Conservation (phyloP, 2,888 invertebrate species). For the Osmoderma eremita region DNA sequence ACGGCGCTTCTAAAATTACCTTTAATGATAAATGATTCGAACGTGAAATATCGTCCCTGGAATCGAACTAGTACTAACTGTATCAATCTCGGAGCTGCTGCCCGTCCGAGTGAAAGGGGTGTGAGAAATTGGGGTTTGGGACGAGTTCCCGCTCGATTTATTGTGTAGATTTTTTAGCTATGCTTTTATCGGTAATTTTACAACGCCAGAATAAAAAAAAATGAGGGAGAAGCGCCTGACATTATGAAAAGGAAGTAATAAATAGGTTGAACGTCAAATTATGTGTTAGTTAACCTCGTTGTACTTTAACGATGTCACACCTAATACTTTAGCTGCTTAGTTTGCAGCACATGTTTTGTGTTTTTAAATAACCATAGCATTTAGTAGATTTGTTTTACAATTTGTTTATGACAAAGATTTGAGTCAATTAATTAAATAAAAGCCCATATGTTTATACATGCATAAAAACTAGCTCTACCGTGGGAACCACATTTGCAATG, state of each 20-base stretch:
- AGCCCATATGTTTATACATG: no score
- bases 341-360: no score
- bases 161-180: constrained; percentile 26
- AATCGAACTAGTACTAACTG: constrained; percentile 18
- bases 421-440: no score
- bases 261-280: constrained; percentile 5
- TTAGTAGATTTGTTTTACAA: no score
- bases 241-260: neutral
- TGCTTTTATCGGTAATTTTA: constrained; percentile 18
- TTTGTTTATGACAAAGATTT: no score
- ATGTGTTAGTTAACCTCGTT: no score
- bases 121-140: neutral
- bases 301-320: no score
- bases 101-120: neutral
- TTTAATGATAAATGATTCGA: constrained; percentile 36
- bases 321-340: no score
- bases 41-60: constrained; percentile 34
- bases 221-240: no score
- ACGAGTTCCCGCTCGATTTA: constrained; percentile 12
- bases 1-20: constrained; percentile 35
- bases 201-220: neutral
- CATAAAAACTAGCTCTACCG: no score
- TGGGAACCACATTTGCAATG: no score
- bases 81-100: constrained; percentile 16
- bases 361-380: no score